Evolutionary conservation across 2,888 invertebrate species (phyloP), one percentile per base, ranked within the genome.

Genomic region (Hyles lineata): DNA sequence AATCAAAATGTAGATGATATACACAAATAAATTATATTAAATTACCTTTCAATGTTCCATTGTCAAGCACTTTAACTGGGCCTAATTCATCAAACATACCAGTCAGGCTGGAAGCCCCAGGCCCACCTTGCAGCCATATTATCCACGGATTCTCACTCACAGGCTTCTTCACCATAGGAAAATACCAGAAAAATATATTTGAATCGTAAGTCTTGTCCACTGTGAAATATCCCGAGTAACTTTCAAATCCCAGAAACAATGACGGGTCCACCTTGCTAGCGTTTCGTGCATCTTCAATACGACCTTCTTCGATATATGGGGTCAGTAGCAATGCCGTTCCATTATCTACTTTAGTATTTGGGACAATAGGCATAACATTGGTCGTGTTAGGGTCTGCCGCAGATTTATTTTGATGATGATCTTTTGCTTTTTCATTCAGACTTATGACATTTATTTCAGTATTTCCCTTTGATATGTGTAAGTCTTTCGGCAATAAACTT

Each of bases 41-140:
- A 89, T 87, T 80, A 88, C 89, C 76, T 79, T 75, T 82, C 70
- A 89, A 80, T 23, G 73, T 79, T 5, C 80, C 81, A 50, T 80
- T 77, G 7, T 70, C n/a, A 59, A 73, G 69, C 7, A 80, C 77
- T 75, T 78, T 84, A 72, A 93, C 89, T 0, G 94, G 94, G 6
- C 94, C 94, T n/a, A 93, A 84, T 79, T 94, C 93, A 35, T 92
- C 90, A 70, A 94, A 94, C 6, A 94, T 80, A 0, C 93, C 94
- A 0, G 84, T 86, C 81, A 94, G 71, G 72, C 97, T 96, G 0
- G 97, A 97, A 0, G 96, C 96, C 0, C 96, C 98, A 0, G 98
- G 98, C 0, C 98, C 98, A 9, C 98, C 98, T 95, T 98, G 97
- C n/a, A 98, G 92, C 98, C 98, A 98, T 76, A 98, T 96, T 15